Base-by-base conservation (phyloP, 2,888 invertebrate genomes). In the Hyles lineata region DNA sequence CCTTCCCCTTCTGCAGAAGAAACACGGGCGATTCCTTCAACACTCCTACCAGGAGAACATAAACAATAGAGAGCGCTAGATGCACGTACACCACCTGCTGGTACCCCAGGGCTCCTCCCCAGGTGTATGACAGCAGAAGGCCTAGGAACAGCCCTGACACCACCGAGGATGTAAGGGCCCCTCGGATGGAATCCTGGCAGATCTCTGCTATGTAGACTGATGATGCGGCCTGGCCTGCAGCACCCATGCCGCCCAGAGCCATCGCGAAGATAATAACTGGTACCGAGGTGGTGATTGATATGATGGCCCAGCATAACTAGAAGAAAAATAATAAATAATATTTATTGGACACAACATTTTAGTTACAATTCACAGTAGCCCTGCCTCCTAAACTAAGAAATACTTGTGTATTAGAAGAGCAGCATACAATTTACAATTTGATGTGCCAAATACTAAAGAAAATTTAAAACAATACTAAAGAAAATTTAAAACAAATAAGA, bases 21-120 rank as follows among this genome's bases (percentile, higher is more conserved):
- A 85, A 92, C 2, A 91, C 90, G 0, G 92, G 92, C 0, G 92
- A 92, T 29, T 92, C 92, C 71, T 90, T 88, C 72, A 92, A 70
- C 2, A 88, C 29, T 2, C 80, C 76, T 72, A 92, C 58, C 76
- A 89, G 55, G 0, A 87, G 6, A 0, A 92, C 83, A 76, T 90
- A 91, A 7, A 88, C n/a, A 0, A 91, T 75, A 0, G 91, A 89
- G 59, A 91, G 71, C 0, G 80, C 72, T 63, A 92, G 70, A 77
- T 90, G 87, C 0, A 84, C 77, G 70, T 89, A 91, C 0, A 89
- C 74, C 0, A 92, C 87, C 60, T 87, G 82, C 0, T 84, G 75
- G 74, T 91, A 92, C 0, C 79, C 74, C 61, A 92, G 74, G n/a
- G 85, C 82, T 0, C 91, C 91, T 4, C 92, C 92, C 6, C 92